Base-by-base conservation (phyloP, 2,113 vertebrate species). In the Cephalopholis sonnerati region DNA sequence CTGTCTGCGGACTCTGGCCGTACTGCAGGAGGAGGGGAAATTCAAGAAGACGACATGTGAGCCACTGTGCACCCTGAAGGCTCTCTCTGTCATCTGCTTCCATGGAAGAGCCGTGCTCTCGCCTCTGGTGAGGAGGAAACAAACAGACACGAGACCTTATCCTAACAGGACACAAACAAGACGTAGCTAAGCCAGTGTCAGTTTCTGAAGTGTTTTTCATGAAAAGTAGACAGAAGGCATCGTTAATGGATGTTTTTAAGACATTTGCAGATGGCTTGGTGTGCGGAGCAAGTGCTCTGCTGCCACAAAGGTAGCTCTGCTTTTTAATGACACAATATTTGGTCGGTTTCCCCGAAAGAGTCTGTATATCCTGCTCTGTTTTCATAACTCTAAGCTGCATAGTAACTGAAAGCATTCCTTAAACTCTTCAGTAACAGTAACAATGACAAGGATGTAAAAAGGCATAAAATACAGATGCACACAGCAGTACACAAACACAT, bases 41-140 rank as follows among this genome's bases (percentile, higher is more conserved):
- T 76, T 77, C 65, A 80, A 58, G 51, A 92, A 29, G 87, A 88
- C 20, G 71, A 88, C 94, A 83, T 74, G 78, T 15, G 87, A 93
- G 59, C 89, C 92, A 0, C 51, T 24, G 70, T 50, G 22, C 79
- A 90, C 89, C 53, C 84, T 82, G 59, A 93, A 89, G 84, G 87
- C 83, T 74, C 61, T 69, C 53, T 98, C 98, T 17, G 75, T 96
- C 82, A 97, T 99, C 89, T 83, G 90, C 5, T 97, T 98, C 84
- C 89, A 96, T 85, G 97, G 97, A 27, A 93, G 96, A 84, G 93
- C 97, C 51, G 96, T 95, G 58, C 96, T 99, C 79, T 95, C 95
- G 24, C 98, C 98, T 44, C 81, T 97, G 96, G 98, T 99, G 95
- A 96, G 94, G 58, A 75, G 32, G 10, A 66, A 25, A 62, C 51